Percentiles rank a stretch among this genome's conserved stretches.
Evolutionary conservation across 2,888 invertebrate genomes (phyloP).

Genomic region (Acronicta leporina): DNA sequence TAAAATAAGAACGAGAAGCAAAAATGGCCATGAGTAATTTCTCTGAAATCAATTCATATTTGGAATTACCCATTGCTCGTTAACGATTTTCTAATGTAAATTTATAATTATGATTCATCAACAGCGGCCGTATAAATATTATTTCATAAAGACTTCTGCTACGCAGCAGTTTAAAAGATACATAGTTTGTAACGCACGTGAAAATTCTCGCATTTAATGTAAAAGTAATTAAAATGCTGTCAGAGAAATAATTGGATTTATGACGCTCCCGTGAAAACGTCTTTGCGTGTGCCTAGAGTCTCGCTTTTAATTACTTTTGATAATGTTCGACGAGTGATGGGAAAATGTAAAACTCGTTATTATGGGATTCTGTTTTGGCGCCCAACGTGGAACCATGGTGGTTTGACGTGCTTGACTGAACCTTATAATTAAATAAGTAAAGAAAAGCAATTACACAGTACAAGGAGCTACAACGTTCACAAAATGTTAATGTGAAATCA

Average conservation of each 20-base stretch:
- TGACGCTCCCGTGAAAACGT: conserved; percentile 43
- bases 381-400: conserved; percentile 48
- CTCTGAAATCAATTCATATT: no score
- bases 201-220: conserved; percentile 41
- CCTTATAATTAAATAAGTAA: conserved; percentile 43
- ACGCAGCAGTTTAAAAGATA: conserved; percentile 6
- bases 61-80: no score
- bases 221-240: conserved; percentile 60
- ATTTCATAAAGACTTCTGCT: conserved; percentile 15
- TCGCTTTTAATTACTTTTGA: conserved; percentile 39
- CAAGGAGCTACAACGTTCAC: conserved; percentile 33
- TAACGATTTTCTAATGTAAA: no score
- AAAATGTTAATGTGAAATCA: conserved; percentile 52
- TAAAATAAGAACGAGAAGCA: conserved; percentile 4
- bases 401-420: conserved; percentile 35
- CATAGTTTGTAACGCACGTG: conserved; percentile 12
- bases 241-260: conserved; percentile 57
- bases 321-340: conserved; percentile 26
- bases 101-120: no score
- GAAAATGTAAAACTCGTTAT: conserved; percentile 27
- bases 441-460: conserved; percentile 49
- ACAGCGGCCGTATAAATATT: background rate
- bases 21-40: no score
- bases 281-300: conserved; percentile 25
- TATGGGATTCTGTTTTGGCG: conserved; percentile 42